These are phyloP conservation scores for Crossocerus cetratus DNA, from an alignment of 2,888 invertebrate species.

Conservation along the genomic window DNA sequence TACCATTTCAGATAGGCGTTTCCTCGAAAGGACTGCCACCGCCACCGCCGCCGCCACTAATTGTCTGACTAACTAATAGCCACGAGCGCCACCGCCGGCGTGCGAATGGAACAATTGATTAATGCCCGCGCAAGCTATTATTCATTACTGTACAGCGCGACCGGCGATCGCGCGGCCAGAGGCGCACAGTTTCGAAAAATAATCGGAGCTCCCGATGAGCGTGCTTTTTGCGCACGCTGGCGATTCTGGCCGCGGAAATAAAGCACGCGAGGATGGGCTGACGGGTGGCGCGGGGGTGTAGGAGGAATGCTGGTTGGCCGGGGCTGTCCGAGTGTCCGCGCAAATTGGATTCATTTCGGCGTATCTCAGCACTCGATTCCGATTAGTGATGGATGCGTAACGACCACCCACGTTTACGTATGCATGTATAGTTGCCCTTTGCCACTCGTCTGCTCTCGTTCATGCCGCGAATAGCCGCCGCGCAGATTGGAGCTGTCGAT, in stretches of 20 bases:
- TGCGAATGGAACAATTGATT: not conserved
- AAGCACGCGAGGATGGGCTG: not conserved
- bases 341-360: slow-evolving; percentile 1
- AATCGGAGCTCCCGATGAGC: not conserved
- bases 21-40: too few species aligned
- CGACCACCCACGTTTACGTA: slow-evolving; percentile 29
- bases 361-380: not conserved
- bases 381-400: slow-evolving; percentile 4
- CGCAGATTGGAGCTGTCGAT: too few species aligned
- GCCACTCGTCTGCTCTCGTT: not conserved
- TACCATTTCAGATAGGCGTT: too few species aligned
- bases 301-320: not conserved
- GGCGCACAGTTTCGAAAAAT: not conserved
- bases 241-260: not conserved
- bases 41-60: too few species aligned
- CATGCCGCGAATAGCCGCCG: not conserved
- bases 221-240: not conserved
- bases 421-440: not conserved
- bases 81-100: too few species aligned
- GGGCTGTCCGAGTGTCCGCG: not conserved
- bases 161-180: not conserved
- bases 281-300: not conserved
- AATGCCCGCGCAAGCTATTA: not conserved
- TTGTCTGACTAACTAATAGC: too few species aligned
- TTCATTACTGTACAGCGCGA: not conserved